Percentiles rank a stretch among this genome's conserved stretches.
Conservation (phyloP, 1,140 invertebrate genomes). For the Dreissena polymorpha region DNA sequence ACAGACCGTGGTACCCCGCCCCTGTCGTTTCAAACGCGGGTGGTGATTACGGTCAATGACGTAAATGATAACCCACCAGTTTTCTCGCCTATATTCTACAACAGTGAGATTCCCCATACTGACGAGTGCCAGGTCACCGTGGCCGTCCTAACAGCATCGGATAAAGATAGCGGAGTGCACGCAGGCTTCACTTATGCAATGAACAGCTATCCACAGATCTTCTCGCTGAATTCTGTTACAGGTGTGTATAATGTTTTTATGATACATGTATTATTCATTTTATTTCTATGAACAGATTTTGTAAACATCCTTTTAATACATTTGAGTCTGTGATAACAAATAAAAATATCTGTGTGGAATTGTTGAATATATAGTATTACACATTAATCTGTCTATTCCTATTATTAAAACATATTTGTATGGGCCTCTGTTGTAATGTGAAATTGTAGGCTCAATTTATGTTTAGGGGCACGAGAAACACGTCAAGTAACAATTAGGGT, state of each 20-base stretch:
- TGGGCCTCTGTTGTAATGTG: no score
- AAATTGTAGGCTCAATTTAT: no score
- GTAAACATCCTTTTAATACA: no score
- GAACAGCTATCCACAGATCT: constrained; percentile 55
- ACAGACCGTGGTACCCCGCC: constrained; percentile 76
- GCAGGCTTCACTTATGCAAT: constrained; percentile 61
- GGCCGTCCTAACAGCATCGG: constrained; percentile 62
- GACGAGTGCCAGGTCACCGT: constrained; percentile 59
- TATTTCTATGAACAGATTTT: no score
- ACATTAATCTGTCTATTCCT: no score
- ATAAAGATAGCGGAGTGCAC: constrained; percentile 66
- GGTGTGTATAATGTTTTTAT: constrained; percentile 41
- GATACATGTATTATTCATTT: no score
- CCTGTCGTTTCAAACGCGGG: constrained; percentile 52
- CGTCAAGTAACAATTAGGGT: no score
- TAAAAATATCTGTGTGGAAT: no score
- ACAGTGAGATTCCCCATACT: constrained; percentile 65
- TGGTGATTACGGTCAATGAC: constrained; percentile 55
- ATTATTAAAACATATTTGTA: no score
- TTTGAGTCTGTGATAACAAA: no score
- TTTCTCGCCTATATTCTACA: constrained; percentile 65
- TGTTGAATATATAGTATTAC: no score
- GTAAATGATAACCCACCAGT: constrained; percentile 58
- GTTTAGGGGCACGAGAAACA: no score
- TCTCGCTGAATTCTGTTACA: constrained; percentile 55